A percentile compares a stretch with the other conserved stretches of the same genome.
phyloP scores from a whole-genome alignment of 2,888 invertebrate species.

The Geotrupes spiniger region DNA sequence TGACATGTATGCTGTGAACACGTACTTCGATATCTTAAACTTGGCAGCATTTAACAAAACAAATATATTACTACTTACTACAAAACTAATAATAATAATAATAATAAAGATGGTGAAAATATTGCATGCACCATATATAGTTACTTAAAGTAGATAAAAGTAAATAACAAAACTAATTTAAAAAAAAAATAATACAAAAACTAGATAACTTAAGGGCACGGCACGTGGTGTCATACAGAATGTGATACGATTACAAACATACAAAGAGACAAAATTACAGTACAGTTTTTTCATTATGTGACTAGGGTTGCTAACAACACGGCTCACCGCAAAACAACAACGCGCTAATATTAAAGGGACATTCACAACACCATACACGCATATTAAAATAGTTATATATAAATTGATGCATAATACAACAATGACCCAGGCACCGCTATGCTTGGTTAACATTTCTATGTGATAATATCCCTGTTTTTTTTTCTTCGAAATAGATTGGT shows the following conservation, averaged over 20 bases:
- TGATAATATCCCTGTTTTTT: slow-evolving; percentile 35
- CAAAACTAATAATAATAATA: slow-evolving; percentile 49
- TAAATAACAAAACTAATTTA: slow-evolving; percentile 37
- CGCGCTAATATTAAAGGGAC: slow-evolving; percentile 48
- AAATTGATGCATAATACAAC: slow-evolving; percentile 48
- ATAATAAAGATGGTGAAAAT: slow-evolving; percentile 39
- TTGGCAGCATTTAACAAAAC: slow-evolving; percentile 54
- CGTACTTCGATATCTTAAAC: slow-evolving; percentile 47
- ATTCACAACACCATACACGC: slow-evolving; percentile 52
- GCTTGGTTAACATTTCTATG: slow-evolving; percentile 47
- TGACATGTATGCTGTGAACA: slow-evolving; percentile 25
- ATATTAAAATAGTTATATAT: slow-evolving; percentile 51
- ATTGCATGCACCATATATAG: slow-evolving; percentile 50
- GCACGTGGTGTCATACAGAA: slow-evolving; percentile 43
- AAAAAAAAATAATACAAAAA: slow-evolving; percentile 39
- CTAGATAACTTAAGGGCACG: slow-evolving; percentile 38
- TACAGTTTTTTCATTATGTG: slow-evolving; percentile 42
- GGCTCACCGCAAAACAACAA: slow-evolving; percentile 51
- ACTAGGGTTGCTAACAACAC: slow-evolving; percentile 53
- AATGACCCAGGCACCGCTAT: slow-evolving; percentile 48
- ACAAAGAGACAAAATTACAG: slow-evolving; percentile 33
- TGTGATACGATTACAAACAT: slow-evolving; percentile 36
- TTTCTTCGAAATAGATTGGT: slow-evolving; percentile 39
- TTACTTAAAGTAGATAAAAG: slow-evolving; percentile 36
- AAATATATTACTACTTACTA: slow-evolving; percentile 46